A percentile compares a stretch with the other conserved stretches of the same genome.
Conservation (phyloP, 1,140 invertebrate genomes). For the Trichoplusia ni region DNA sequence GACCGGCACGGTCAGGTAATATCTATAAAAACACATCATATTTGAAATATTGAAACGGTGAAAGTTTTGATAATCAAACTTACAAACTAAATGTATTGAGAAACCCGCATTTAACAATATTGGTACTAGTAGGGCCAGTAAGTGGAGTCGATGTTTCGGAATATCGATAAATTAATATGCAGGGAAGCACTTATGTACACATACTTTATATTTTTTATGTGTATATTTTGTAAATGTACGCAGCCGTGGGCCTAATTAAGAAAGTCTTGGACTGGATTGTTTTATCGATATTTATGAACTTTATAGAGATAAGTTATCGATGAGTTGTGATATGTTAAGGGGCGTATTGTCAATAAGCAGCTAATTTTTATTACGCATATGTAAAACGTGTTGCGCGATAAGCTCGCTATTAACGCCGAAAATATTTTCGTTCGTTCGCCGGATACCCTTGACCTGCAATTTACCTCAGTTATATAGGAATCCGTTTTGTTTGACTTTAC, state of each 20-base stretch:
- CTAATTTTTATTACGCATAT: constrained; percentile 16
- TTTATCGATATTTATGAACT: too few species aligned
- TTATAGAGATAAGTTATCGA: not conserved
- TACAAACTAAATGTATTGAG: constrained; percentile 39
- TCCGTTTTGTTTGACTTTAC: not conserved
- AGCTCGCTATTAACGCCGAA: not conserved
- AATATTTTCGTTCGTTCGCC: not conserved
- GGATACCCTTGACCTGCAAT: not conserved
- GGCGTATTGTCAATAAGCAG: not conserved
- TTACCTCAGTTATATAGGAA: not conserved
- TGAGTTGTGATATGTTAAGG: constrained; percentile 1
- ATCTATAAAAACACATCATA: constrained; percentile 33
- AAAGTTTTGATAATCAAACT: constrained; percentile 66
- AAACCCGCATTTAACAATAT: constrained; percentile 31
- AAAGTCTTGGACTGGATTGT: constrained; percentile 10
- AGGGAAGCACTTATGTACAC: not conserved
- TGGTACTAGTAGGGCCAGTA: constrained; percentile 25
- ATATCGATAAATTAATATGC: constrained; percentile 29
- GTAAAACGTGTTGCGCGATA: not conserved
- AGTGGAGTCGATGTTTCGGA: constrained; percentile 4
- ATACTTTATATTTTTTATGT: not conserved
- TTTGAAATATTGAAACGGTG: constrained; percentile 50
- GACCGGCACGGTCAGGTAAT: constrained; percentile 33
- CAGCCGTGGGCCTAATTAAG: constrained; percentile 13
- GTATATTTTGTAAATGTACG: constrained; percentile 17